Base-by-base conservation (phyloP, 2,113 vertebrate species). In the Platycercus adscitus region DNA sequence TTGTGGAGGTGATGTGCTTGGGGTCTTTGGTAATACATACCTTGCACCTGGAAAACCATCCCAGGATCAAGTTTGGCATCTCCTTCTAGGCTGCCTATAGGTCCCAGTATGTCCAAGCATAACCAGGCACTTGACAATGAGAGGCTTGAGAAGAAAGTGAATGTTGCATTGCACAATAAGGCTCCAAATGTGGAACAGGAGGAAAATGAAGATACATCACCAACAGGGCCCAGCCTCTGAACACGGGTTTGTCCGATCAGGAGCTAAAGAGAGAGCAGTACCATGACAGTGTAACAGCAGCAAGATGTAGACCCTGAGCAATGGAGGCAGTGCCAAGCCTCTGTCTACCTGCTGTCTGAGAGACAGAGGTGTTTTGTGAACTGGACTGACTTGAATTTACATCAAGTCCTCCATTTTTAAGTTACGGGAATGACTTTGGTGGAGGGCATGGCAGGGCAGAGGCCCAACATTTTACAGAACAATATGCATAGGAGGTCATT, bases 141-240 rank as follows among this genome's bases (percentile, higher is more conserved):
- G 65, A 68, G 60, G 21, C 46, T 21, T 29, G 21, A 14, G 37
- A 37, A n/a, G 72, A 65, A 77, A 41, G 11, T 7, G 20, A 35
- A 29, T 5, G 13, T 31, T 4, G n/a, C 0, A 0, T 76, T 25
- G 5, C 18, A 15, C 46, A 37, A 12, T 4, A 7, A 7, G 17
- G 55, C 3, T 31, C 9, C 55, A 58, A 52, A 47, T 26, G n/a
- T 9, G 9, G 70, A 26, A 8, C 37, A 26, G 47, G 35, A 91
- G 20, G 47, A 0, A 68, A 61, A 65, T 8, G 10, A 15, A 78
- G n/a, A 23, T 25, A 11, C 3, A 13, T 28, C 28, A 3, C 9
- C 0, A 0, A 10, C 41, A 28, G 23, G n/a, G 19, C 46, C 23
- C 9, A 26, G 55, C 7, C 18, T 77, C 35, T 39, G 43, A 35